Conservation (phyloP, 2,113 vertebrate species). For the Caloenas nicobarica region DNA sequence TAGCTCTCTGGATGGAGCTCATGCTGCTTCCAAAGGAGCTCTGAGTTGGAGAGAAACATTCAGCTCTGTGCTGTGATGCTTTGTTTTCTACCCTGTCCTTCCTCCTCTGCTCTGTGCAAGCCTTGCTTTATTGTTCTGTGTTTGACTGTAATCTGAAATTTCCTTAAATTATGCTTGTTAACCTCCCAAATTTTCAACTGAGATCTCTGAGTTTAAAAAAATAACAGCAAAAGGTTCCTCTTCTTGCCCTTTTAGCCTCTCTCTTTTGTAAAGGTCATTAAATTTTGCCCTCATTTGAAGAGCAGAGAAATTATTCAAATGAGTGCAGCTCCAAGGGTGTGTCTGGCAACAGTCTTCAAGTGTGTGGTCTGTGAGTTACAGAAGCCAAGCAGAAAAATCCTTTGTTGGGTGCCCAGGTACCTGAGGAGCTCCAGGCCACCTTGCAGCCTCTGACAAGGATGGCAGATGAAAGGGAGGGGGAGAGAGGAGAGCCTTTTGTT, state of each 20-base stretch:
- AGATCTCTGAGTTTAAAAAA: not conserved
- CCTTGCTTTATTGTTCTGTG: slow-evolving; percentile 33
- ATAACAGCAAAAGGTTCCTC: not conserved
- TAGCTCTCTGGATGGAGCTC: slow-evolving; percentile 79
- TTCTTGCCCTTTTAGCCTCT: not conserved
- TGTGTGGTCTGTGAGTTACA: not conserved
- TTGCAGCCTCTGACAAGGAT: slow-evolving; percentile 41
- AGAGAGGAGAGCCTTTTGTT: slow-evolving; percentile 2
- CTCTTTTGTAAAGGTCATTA: slow-evolving; percentile 9
- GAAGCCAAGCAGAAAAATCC: not conserved
- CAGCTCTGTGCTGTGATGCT: slow-evolving; percentile 1
- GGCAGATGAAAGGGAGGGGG: not conserved
- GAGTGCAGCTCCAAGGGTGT: slow-evolving; percentile 1
- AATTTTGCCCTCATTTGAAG: slow-evolving; percentile 4
- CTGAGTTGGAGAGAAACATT: not conserved
- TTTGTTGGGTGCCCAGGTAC: slow-evolving; percentile 11
- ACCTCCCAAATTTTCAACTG: slow-evolving; percentile 1
- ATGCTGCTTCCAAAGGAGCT: slow-evolving; percentile 61
- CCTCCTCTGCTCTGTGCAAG: slow-evolving; percentile 6
- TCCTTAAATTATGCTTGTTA: slow-evolving; percentile 26
- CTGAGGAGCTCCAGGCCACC: slow-evolving; percentile 29
- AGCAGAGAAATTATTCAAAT: slow-evolving; percentile 23
- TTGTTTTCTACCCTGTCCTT: not conserved
- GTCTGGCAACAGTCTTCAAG: slow-evolving; percentile 26
- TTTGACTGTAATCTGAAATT: slow-evolving; percentile 57